Evolutionary conservation across 1,140 invertebrate species (phyloP).

Genomic region (Goniozus legneri): DNA sequence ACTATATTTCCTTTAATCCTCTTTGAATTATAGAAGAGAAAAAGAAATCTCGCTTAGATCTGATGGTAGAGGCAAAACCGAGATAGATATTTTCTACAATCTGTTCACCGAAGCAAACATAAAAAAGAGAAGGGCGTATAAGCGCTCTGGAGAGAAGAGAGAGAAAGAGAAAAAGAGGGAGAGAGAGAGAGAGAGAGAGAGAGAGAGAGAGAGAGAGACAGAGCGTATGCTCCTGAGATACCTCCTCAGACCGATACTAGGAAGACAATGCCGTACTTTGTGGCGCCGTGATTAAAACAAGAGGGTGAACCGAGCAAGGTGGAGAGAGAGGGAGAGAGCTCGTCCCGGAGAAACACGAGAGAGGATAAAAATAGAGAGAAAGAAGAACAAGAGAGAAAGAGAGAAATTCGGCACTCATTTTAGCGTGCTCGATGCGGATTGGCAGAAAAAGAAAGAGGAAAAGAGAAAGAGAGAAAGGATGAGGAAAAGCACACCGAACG

Average conservation of each 20-base stretch:
- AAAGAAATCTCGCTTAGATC: not conserved
- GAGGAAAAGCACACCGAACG: conserved; percentile 15
- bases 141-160: not conserved
- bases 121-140: not conserved
- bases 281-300: conserved; percentile 50
- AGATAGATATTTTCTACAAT: conserved; percentile 29
- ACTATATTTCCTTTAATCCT: no score
- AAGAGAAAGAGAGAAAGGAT: conserved; percentile 11
- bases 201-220: no score
- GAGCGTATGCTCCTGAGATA: conserved; percentile 19
- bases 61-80: no score
- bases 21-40: not conserved
- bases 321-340: conserved; percentile 17
- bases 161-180: not conserved
- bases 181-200: conserved; percentile 13
- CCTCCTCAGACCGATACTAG: conserved; percentile 43
- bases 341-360: conserved; percentile 23
- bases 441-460: conserved; percentile 2
- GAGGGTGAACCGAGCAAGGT: conserved; percentile 34
- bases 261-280: conserved; percentile 51
- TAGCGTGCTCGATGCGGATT: no score
- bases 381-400: conserved; percentile 6
- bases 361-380: conserved; percentile 16
- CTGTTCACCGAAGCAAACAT: conserved; percentile 10
- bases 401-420: conserved; percentile 2